These are phyloP conservation scores for Bothrops jararaca DNA, from an alignment of 2,113 vertebrate genomes.

Conservation along the genomic window DNA sequence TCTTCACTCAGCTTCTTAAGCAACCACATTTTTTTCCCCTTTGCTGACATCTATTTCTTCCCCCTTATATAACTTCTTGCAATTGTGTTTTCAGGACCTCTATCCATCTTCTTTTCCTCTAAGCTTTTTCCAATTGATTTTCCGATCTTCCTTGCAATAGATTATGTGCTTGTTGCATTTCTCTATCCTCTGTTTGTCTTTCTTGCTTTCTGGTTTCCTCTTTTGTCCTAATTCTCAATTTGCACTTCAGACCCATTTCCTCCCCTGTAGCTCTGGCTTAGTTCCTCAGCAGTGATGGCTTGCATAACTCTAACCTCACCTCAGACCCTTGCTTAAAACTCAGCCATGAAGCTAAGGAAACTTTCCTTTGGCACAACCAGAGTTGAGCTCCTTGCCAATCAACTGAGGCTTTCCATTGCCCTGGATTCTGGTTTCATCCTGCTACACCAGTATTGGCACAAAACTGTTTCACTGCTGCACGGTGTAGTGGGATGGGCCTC, in stretches of 20 bases:
- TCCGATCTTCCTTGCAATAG: background rate
- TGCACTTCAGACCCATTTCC: background rate
- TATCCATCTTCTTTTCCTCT: background rate
- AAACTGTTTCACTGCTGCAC: background rate
- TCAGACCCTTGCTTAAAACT: background rate
- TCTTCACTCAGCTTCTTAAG: background rate
- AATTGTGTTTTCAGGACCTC: background rate
- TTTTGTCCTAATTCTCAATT: background rate
- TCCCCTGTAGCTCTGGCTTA: background rate
- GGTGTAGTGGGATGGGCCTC: background rate
- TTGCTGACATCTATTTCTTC: background rate
- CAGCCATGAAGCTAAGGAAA: background rate
- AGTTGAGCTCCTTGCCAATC: background rate
- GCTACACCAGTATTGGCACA: background rate
- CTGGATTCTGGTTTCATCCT: background rate
- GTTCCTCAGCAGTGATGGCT: background rate
- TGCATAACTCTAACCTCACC: background rate
- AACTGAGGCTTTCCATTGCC: background rate
- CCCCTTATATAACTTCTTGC: background rate
- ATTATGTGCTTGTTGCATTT: background rate
- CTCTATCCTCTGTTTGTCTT: background rate
- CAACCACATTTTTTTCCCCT: background rate
- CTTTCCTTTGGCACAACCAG: background rate
- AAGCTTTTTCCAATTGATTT: background rate
- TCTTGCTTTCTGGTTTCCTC: background rate